Evolutionary conservation across 2,113 vertebrate species (phyloP).

Genomic region (Pholis gunnellus): DNA sequence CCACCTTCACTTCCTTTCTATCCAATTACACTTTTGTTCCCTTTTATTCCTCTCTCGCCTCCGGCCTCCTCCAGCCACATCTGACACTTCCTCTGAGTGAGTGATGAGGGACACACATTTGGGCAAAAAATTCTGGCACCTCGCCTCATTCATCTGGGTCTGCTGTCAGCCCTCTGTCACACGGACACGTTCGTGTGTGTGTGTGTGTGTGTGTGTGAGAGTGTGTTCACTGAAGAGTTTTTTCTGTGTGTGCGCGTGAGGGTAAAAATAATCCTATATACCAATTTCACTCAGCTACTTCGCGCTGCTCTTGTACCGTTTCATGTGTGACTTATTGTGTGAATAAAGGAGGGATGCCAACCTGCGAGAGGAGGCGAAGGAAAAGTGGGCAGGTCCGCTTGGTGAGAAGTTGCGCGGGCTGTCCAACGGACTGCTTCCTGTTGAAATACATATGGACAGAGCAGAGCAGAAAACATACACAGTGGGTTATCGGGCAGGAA

Average conservation of each 20-base stretch:
- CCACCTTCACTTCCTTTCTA: constrained; percentile 38
- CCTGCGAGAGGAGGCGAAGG: constrained; percentile 95
- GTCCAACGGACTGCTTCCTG: constrained; percentile 94
- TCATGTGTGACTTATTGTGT: constrained; percentile 39
- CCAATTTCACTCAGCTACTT: constrained; percentile 32
- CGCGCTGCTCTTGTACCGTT: not conserved
- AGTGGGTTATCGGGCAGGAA: not conserved
- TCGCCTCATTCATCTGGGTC: not conserved
- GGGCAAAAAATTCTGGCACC: constrained; percentile 35
- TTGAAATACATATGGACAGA: constrained; percentile 42
- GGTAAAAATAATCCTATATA: constrained; percentile 41
- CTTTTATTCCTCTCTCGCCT: constrained; percentile 38
- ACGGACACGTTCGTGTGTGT: not conserved
- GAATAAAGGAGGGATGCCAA: constrained; percentile 60
- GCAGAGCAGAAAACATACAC: constrained; percentile 4
- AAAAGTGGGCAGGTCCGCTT: constrained; percentile 93
- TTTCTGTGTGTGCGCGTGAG: constrained; percentile 18
- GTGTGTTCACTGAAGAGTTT: constrained; percentile 20
- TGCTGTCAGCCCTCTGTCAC: not conserved
- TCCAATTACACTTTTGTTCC: constrained; percentile 46
- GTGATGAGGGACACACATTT: constrained; percentile 50
- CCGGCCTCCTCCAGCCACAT: constrained; percentile 34
- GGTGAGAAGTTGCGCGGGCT: constrained; percentile 95
- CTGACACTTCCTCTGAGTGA: constrained; percentile 61
- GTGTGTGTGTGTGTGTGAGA: constrained; percentile 11